Evolutionary conservation across 2,888 invertebrate genomes (phyloP).

Genomic region (Drosophila antonietae): DNA sequence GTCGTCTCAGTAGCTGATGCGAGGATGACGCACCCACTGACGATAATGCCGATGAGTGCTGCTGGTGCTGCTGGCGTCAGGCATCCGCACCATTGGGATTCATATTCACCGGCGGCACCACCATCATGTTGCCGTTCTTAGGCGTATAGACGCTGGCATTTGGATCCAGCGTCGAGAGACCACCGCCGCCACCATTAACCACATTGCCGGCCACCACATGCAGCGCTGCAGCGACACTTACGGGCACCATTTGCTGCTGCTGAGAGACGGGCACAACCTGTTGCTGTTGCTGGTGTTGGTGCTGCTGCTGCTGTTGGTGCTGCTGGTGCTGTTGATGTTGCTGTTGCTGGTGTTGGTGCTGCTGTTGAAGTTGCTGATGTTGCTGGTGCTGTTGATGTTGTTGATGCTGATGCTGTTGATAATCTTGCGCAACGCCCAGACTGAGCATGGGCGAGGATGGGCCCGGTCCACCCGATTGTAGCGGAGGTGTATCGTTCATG

Average conservation of each 20-base stretch:
- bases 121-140: constrained; percentile 86
- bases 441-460: constrained; percentile 85
- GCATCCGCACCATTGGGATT: constrained; percentile 75
- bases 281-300: constrained; percentile 31
- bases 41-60: constrained; percentile 51
- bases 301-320: constrained; percentile 54
- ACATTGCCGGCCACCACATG: constrained; percentile 64
- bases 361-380: constrained; percentile 46
- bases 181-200: constrained; percentile 50
- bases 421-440: constrained; percentile 72
- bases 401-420: constrained; percentile 66
- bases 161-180: constrained; percentile 90
- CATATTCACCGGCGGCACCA: constrained; percentile 73
- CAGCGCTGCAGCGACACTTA: constrained; percentile 75
- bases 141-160: constrained; percentile 97
- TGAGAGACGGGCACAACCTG: constrained; percentile 58
- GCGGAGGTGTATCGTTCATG: constrained; percentile 85
- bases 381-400: constrained; percentile 65
- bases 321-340: constrained; percentile 49
- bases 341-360: constrained; percentile 35
- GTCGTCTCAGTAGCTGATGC: constrained; percentile 81
- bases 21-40: constrained; percentile 54
- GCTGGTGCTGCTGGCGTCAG: constrained; percentile 75
- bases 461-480: constrained; percentile 78
- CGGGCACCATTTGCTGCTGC: constrained; percentile 74